These are phyloP conservation scores for Cinclus mexicanus DNA, from an alignment of 2,113 vertebrate genomes.

Conservation along the genomic window DNA sequence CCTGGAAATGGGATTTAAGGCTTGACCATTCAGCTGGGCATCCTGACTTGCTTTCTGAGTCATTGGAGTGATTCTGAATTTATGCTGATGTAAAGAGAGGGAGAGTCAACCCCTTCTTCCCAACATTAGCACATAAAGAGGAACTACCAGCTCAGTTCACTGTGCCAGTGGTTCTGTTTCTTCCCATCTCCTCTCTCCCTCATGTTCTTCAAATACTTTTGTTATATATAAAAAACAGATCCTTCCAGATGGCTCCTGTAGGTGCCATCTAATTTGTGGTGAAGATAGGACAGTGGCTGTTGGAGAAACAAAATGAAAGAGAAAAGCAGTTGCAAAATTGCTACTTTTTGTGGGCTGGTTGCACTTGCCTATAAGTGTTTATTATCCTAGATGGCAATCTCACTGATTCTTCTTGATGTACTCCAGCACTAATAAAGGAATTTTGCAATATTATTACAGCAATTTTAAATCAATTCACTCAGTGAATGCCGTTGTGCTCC, in stretches of 20 bases:
- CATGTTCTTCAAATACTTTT: neutral
- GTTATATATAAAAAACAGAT: neutral
- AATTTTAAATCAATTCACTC: conserved; percentile 57
- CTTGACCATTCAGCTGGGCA: neutral
- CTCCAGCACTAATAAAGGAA: conserved; percentile 49
- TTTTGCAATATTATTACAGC: conserved; percentile 55
- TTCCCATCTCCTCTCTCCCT: neutral
- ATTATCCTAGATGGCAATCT: conserved; percentile 60
- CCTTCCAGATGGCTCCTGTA: neutral
- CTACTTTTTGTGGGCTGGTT: conserved; percentile 24
- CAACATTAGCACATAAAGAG: neutral
- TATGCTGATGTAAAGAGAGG: neutral
- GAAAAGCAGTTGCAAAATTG: conserved; percentile 37
- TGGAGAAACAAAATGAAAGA: conserved; percentile 5
- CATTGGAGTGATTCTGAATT: neutral
- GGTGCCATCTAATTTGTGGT: conserved; percentile 4
- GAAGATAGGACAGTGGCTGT: neutral
- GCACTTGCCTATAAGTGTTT: conserved; percentile 43
- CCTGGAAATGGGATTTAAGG: neutral
- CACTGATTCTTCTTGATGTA: conserved; percentile 39
- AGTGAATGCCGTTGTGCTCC: neutral
- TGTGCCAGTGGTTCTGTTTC: neutral
- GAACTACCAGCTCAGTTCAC: neutral
- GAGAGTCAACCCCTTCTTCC: neutral
- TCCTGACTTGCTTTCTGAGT: neutral